Base-by-base conservation (phyloP, 1,140 invertebrate species). In the Bombus impatiens region DNA sequence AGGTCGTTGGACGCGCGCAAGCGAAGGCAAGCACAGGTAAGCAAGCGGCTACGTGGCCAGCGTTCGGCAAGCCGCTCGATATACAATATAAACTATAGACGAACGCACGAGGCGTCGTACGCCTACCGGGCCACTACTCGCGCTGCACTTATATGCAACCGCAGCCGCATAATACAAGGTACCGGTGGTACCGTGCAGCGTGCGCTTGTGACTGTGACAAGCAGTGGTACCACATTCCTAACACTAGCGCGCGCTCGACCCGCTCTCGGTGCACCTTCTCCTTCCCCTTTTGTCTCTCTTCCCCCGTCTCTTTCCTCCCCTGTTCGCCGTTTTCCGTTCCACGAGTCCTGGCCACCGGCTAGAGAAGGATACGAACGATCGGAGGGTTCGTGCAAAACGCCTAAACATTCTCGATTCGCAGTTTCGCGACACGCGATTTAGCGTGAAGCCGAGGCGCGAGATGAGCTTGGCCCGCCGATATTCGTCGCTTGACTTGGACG, bases 171-270 rank as follows among this genome's bases (percentile, higher is more conserved):
- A 89, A 86, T 89, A 86, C 86, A 89, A 86, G 67, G 88, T 72
- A 83, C 78, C 80, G 80, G 86, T 67, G 87, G 83, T 86, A 81
- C 80, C 71, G 80, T 75, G 88, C 84, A 88, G 82, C 86, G 86
- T 86, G 84, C 82, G 91, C 94, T 90, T 93, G 93, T 91, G 92
- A 94, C 93, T 94, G 94, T 95, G 94, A 95, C 95, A 95, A 95
- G 95, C 91, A 90, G 95, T 94, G 93, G 93, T 95, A 95, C 95
- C 95, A 92, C 95, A 95, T 95, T 95, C 95, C 94, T 95, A 95
- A 95, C 94, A 95, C 95, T 93, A 95, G 91, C 89, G 81, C 84
- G 89, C 85, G 65, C 80, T 89, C 88, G 87, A 78, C 65, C 80
- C 80, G 82, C 44, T 82, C 86, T 90, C 87, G 86, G 86, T 87